Conservation (phyloP, 1,140 invertebrate genomes). For the Bombus vancouverensis region DNA sequence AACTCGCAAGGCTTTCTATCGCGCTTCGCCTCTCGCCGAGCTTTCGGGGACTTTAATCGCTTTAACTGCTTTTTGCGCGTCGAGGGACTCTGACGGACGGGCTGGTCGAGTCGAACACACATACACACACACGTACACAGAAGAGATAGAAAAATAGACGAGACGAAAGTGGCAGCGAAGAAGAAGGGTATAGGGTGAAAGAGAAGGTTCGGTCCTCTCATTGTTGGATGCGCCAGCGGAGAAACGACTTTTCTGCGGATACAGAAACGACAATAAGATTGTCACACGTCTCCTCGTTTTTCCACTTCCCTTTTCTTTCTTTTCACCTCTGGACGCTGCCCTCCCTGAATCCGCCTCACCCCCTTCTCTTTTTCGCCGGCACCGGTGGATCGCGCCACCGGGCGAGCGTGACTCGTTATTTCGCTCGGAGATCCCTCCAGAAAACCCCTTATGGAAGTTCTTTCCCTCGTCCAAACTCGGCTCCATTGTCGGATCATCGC, state of each 20-base stretch:
- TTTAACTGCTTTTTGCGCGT: constrained; percentile 68
- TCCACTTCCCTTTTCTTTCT: constrained; percentile 44
- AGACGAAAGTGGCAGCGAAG: constrained; percentile 52
- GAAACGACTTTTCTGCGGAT: constrained; percentile 63
- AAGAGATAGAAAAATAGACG: constrained; percentile 61
- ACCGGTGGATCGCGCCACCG: constrained; percentile 49
- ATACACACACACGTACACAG: not conserved
- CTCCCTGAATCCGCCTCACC: not conserved
- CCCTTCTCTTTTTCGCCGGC: constrained; percentile 20
- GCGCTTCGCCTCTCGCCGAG: constrained; percentile 63
- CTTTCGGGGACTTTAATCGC: constrained; percentile 70
- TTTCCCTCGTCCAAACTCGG: constrained; percentile 64
- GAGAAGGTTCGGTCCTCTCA: constrained; percentile 21
- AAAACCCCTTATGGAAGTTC: constrained; percentile 62
- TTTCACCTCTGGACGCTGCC: not conserved
- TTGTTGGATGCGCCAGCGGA: constrained; percentile 60
- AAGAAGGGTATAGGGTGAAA: not conserved
- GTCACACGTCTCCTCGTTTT: constrained; percentile 59
- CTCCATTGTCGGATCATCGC: constrained; percentile 75
- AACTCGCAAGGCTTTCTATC: constrained; percentile 67
- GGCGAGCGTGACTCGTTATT: constrained; percentile 68
- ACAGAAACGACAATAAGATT: constrained; percentile 62
- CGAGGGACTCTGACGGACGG: constrained; percentile 64
- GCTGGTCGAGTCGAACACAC: constrained; percentile 31
- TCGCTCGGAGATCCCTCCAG: constrained; percentile 54